Base-by-base conservation (phyloP, 2,888 invertebrate genomes). In the Amblyteles armatorius region DNA sequence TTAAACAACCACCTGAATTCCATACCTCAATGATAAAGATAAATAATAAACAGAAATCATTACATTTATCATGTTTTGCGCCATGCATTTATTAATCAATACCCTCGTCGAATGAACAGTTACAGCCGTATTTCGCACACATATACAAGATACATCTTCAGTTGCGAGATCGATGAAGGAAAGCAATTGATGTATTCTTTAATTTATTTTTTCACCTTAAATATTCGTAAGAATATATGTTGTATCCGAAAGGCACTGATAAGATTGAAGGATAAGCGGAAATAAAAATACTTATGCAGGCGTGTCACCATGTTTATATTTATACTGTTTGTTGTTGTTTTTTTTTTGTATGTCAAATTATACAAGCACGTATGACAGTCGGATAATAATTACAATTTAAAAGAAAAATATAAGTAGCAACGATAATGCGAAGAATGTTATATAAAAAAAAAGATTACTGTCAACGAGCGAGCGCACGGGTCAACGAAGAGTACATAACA, bases 1-100 rank as follows among this genome's bases (percentile, higher is more conserved):
- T 85, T 88, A 57, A 86, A 87, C 82, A 85, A 84, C 86, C 87
- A 86, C 87, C 87, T 88, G 87, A 87, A 90, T 88, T 87, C 80
- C 83, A 87, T 82, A 86, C 85, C 82, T 85, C 85, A 82, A 82
- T 63, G 67, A 85, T 80, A 80, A 85, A 82, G 69, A 85, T 82
- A 44, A 82, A 80, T 77, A 79, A 82, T 79, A 85, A 82, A 85
- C 63, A 52, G 72, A 82, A 82, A 79, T 82, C 68, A 81, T 84
- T 69, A 78, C 69, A 81, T 52, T 26, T 60, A 36, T 29, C 4
- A 22, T 65, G 52, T 82, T 22, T 36, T 65, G 74, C 79, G n/a
- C 65, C 55, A 67, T 71, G 74, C 76, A 65, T 79, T 83, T 79
- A 83, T 79, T 76, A 55, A 68, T 65, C 67, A 65, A 73, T 33